A percentile compares a stretch with the other conserved stretches of the same genome.
Conservation (phyloP, 2,797 vertebrate species). For the Rhynchotus rufescens region DNA sequence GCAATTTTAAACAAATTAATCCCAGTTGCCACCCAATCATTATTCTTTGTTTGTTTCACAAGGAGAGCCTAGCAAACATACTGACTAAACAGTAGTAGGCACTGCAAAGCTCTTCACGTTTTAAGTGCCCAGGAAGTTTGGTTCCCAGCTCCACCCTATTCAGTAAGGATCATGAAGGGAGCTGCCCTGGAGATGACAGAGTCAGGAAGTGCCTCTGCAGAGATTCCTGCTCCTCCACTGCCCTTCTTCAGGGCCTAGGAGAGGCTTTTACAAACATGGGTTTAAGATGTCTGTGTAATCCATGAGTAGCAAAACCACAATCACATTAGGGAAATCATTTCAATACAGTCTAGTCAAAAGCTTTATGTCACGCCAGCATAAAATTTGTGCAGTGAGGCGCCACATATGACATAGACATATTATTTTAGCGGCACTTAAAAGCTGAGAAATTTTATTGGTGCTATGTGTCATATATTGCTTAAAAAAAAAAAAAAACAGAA, state of each 20-base stretch:
- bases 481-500: constrained; percentile 21
- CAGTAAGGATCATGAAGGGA: neutral
- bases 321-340: neutral
- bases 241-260: neutral
- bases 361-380: neutral
- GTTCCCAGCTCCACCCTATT: neutral
- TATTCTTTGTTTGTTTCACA: neutral
- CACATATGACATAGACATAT: neutral
- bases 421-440: neutral
- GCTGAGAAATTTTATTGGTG: neutral
- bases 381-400: neutral
- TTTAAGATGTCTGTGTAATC: neutral
- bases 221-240: neutral
- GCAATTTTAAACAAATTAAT: neutral
- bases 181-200: neutral
- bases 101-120: neutral
- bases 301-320: neutral
- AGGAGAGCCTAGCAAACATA: neutral
- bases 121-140: neutral
- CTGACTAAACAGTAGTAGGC: neutral
- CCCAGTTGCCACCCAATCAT: neutral
- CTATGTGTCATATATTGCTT: neutral
- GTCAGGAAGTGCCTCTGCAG: neutral
- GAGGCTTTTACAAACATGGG: neutral
- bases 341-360: neutral